A percentile compares a stretch with the other conserved stretches of the same genome.
phyloP scores from a whole-genome alignment of 2,113 vertebrate species.

The Colinus virginianus region DNA sequence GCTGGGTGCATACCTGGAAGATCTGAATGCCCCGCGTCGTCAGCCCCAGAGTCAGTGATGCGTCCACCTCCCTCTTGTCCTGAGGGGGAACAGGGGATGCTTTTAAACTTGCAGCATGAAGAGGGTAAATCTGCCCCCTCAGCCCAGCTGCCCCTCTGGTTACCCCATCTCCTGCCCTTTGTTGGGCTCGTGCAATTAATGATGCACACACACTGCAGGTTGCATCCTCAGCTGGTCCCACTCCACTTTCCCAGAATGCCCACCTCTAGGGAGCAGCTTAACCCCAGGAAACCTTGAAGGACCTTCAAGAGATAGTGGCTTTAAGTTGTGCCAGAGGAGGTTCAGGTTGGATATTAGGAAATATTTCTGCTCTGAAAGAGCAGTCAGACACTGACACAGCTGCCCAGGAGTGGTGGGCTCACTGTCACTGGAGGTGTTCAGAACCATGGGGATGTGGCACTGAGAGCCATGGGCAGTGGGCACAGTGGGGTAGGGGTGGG shows the following conservation, averaged over 20 bases:
- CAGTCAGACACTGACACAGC: too few species aligned
- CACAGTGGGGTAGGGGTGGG: not conserved
- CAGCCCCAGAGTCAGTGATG: conserved; percentile 91
- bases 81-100: conserved; percentile 37
- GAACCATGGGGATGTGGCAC: too few species aligned
- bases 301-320: not conserved
- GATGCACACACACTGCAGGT: accelerated
- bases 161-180: not conserved
- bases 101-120: not conserved
- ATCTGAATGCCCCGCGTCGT: conserved; percentile 98
- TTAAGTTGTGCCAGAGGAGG: too few species aligned
- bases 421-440: not conserved
- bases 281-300: not conserved
- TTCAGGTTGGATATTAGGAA: not conserved
- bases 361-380: not conserved
- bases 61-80: conserved; percentile 97
- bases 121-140: not conserved
- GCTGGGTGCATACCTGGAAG: conserved; percentile 86
- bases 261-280: not conserved
- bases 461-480: not conserved
- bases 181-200: not conserved
- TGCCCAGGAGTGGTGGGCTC: not conserved
- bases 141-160: not conserved
- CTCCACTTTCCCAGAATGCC: accelerated
- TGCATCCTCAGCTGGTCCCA: not conserved